These are phyloP conservation scores for Ursus arctos DNA, from an alignment of 2,113 vertebrate species.

Conservation along the genomic window DNA sequence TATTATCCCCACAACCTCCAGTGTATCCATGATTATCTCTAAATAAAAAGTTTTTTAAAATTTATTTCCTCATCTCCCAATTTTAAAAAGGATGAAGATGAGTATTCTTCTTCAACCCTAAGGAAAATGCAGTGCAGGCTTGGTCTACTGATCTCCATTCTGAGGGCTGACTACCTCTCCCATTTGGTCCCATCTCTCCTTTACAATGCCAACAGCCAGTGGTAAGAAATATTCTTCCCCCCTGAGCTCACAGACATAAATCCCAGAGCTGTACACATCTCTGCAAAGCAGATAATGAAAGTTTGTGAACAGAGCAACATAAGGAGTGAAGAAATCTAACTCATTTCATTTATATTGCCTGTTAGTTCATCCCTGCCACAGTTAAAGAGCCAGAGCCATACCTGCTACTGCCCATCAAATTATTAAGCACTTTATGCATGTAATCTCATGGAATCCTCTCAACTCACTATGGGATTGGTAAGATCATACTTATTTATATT, in stretches of 20 bases:
- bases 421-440: background rate
- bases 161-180: background rate
- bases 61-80: background rate
- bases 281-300: conserved; percentile 49
- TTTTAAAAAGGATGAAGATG: conserved; percentile 34
- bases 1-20: background rate
- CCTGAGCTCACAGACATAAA: conserved; percentile 21
- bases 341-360: background rate
- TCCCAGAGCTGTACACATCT: background rate
- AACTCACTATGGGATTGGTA: background rate
- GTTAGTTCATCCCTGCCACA: background rate
- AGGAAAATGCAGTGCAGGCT: background rate
- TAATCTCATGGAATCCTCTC: conserved; percentile 10
- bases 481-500: background rate
- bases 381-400: background rate
- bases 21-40: background rate
- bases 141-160: background rate
- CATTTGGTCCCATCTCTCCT: background rate
- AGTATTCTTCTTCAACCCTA: background rate
- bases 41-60: background rate
- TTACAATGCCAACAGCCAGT: background rate
- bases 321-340: background rate
- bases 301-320: background rate
- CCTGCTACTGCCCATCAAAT: background rate
- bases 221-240: background rate